Conservation (phyloP, 1,140 invertebrate genomes). For the Octopus bimaculoides region DNA sequence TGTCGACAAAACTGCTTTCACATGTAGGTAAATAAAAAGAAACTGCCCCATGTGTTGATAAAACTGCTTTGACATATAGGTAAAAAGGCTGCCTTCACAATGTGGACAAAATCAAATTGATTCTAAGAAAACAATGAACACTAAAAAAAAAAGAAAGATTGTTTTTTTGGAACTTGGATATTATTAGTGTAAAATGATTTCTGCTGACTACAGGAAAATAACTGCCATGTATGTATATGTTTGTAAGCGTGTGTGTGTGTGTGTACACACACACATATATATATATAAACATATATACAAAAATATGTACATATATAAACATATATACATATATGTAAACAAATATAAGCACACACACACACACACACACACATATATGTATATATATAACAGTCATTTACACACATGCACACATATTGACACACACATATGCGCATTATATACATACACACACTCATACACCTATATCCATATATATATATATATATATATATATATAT, state of each 20-base stretch:
- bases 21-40: too few species aligned
- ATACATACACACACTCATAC: too few species aligned
- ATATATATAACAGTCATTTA: background rate
- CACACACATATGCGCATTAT: background rate
- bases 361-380: background rate
- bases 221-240: background rate
- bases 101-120: too few species aligned
- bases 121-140: too few species aligned
- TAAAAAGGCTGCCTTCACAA: too few species aligned
- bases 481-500: background rate
- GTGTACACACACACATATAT: background rate
- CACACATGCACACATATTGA: background rate
- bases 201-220: too few species aligned
- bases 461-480: background rate
- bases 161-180: too few species aligned
- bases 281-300: background rate
- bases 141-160: too few species aligned
- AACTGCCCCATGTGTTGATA: too few species aligned
- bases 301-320: background rate
- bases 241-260: background rate
- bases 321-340: background rate
- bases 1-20: too few species aligned
- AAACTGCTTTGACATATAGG: too few species aligned
- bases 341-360: background rate
- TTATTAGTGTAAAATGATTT: too few species aligned